Evolutionary conservation across 2,797 vertebrate genomes (phyloP), one percentile per base, ranked within the genome.

Genomic region (Epinephelus awoara): DNA sequence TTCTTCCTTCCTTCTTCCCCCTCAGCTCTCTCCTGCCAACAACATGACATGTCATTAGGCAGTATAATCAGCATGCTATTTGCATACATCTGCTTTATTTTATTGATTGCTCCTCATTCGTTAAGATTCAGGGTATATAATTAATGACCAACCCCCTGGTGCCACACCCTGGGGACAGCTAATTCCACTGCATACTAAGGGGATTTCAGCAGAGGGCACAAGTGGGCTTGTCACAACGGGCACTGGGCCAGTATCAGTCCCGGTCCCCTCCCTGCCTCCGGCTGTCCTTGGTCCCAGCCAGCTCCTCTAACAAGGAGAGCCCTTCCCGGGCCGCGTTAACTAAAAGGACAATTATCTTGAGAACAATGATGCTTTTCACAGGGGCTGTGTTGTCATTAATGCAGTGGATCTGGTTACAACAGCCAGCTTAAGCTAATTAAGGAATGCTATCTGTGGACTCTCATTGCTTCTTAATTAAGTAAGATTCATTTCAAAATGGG

Each of bases 321-420:
- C 91, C 93, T 95, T 95, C 93, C 94, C 85, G 78, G 83, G 90
- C 93, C 79, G 79, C 88, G 92, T 95, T 96, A 96, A 96, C 95
- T 96, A 96, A 96, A 96, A 96, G 95, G 94, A 96, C 95, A 96
- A 96, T 96, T 96, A 96, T 95, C 95, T 90, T 79, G 93, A 96
- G 96, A 96, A 96, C 96, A 96, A 96, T 95, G 95, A 95, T 92
- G 93, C 95, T 96, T 96, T 96, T 96, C 95, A 96, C 95, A 93
- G 90, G 87, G 92, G 85, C 94, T 93, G 93, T 94, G 94, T 95
- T 96, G 95, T 95, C 95, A 95, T 96, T 96, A 96, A 95, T 93
- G 93, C 92, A 93, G 90, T 92, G 91, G 93, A 96, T 96, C 95
- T 95, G 95, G 95, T 96, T 96, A 95, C 95, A 93, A 93, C 92